Conservation (phyloP, 2,797 vertebrate species). For the Benthosema pterotum region DNA sequence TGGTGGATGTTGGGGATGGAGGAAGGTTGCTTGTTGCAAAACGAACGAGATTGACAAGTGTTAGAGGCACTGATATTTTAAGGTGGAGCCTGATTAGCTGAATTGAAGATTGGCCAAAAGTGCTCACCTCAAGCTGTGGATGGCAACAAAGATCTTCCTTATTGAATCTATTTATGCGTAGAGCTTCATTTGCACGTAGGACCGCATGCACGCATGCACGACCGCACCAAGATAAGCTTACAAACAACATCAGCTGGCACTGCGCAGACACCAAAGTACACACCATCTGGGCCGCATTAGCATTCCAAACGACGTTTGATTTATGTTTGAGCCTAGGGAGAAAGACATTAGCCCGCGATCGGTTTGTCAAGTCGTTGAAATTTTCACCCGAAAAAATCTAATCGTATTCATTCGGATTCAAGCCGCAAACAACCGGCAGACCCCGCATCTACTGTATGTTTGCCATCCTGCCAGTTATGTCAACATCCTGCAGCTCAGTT, state of each 20-base stretch:
- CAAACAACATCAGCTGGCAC: slow-evolving; percentile 56
- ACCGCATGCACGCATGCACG: slow-evolving; percentile 15
- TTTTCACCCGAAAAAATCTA: slow-evolving; percentile 51
- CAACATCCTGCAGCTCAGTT: slow-evolving; percentile 28
- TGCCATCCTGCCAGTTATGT: slow-evolving; percentile 43
- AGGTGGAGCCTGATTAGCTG: too few relatives aligned
- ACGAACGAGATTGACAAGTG: too few relatives aligned
- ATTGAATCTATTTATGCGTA: too few relatives aligned
- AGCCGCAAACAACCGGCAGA: slow-evolving; percentile 32
- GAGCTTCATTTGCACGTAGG: neutral
- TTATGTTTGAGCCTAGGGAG: slow-evolving; percentile 48
- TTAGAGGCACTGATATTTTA: too few relatives aligned
- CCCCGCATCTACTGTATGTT: slow-evolving; percentile 23
- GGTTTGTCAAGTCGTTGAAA: slow-evolving; percentile 63
- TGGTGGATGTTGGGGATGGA: too few relatives aligned
- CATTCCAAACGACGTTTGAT: slow-evolving; percentile 64
- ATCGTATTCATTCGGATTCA: slow-evolving; percentile 55
- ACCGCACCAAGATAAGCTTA: slow-evolving; percentile 34
- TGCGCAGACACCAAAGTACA: slow-evolving; percentile 57
- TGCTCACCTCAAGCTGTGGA: too few relatives aligned
- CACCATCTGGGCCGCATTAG: slow-evolving; percentile 66
- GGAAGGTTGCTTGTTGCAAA: too few relatives aligned
- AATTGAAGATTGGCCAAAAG: too few relatives aligned
- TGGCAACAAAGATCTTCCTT: too few relatives aligned
- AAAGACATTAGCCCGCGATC: slow-evolving; percentile 54